These are phyloP conservation scores for Macrosteles quadrilineatus DNA, from an alignment of 1,140 invertebrate species.

Conservation along the genomic window DNA sequence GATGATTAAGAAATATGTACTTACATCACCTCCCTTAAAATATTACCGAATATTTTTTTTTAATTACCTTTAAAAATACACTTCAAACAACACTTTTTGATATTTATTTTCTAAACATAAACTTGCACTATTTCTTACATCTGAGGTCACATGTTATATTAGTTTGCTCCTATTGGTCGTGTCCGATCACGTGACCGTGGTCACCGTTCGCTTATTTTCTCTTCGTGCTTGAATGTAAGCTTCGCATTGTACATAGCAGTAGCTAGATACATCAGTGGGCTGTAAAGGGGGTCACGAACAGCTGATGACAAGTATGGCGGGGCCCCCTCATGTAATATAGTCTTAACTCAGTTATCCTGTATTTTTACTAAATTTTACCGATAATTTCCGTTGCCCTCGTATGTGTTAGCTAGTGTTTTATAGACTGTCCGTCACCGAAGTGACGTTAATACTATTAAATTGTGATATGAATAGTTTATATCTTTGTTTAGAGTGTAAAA, in stretches of 20 bases:
- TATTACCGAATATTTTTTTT: too few relatives aligned
- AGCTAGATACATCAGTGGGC: slow-evolving; percentile 5
- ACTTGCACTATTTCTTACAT: too few relatives aligned
- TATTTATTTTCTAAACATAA: too few relatives aligned
- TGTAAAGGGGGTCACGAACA: not conserved
- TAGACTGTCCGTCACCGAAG: not conserved
- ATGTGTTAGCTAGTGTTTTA: slow-evolving; percentile 19
- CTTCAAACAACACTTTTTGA: too few relatives aligned
- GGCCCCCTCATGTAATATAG: slow-evolving; percentile 19
- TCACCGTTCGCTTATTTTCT: too few relatives aligned
- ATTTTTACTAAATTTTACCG: slow-evolving; percentile 6
- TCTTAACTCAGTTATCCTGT: slow-evolving; percentile 4
- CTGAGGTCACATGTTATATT: too few relatives aligned
- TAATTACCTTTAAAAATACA: too few relatives aligned
- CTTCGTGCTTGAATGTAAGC: not conserved
- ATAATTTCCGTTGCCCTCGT: slow-evolving; percentile 7
- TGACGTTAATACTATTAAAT: slow-evolving; percentile 8
- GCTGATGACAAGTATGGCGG: not conserved
- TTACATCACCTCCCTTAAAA: too few relatives aligned
- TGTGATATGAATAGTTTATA: slow-evolving; percentile 13
- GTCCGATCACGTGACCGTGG: too few relatives aligned
- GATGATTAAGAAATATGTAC: too few relatives aligned
- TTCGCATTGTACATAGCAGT: slow-evolving; percentile 8
- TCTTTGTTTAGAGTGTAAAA: not conserved
- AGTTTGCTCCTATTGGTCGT: too few relatives aligned